These are phyloP conservation scores for Drosophila conformis DNA, from an alignment of 2,888 invertebrate species.

Conservation along the genomic window DNA sequence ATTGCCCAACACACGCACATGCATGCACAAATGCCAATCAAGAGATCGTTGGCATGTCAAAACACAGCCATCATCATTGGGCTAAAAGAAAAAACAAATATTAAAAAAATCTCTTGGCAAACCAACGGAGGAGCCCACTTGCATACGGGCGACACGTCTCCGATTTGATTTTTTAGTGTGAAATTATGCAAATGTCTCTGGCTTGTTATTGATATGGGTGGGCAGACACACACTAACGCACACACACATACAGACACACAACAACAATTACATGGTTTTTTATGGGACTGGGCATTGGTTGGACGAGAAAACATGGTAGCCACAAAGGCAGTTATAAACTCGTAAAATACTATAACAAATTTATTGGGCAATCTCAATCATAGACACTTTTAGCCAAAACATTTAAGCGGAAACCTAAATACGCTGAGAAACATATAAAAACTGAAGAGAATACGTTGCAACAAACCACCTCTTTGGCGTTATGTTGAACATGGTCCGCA, in stretches of 20 bases:
- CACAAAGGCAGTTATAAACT: slow-evolving; percentile 77
- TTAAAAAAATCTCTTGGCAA: slow-evolving; percentile 40
- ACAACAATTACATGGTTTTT: slow-evolving; percentile 62
- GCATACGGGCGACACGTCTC: slow-evolving; percentile 28
- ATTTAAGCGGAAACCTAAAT: slow-evolving; percentile 21
- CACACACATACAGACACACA: slow-evolving; percentile 19
- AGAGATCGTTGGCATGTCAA: slow-evolving; percentile 69
- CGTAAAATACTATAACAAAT: slow-evolving; percentile 77
- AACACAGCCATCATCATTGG: slow-evolving; percentile 55
- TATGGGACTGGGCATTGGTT: slow-evolving; percentile 50
- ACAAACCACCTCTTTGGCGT: background rate
- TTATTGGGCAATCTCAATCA: slow-evolving; percentile 66
- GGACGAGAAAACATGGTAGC: slow-evolving; percentile 71
- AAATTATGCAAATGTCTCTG: slow-evolving; percentile 73
- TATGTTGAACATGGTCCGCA: background rate
- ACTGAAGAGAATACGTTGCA: background rate
- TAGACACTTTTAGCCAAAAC: background rate
- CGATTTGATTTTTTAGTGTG: slow-evolving; percentile 65
- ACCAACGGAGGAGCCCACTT: slow-evolving; percentile 21
- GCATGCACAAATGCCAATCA: slow-evolving; percentile 71
- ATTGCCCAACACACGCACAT: slow-evolving; percentile 51
- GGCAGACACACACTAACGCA: slow-evolving; percentile 30
- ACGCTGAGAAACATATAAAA: slow-evolving; percentile 7
- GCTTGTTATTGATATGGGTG: slow-evolving; percentile 49
- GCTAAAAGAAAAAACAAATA: slow-evolving; percentile 25